These are phyloP conservation scores for Eurystomus glaucurus DNA, from an alignment of 2,797 vertebrate genomes.

Conservation along the genomic window DNA sequence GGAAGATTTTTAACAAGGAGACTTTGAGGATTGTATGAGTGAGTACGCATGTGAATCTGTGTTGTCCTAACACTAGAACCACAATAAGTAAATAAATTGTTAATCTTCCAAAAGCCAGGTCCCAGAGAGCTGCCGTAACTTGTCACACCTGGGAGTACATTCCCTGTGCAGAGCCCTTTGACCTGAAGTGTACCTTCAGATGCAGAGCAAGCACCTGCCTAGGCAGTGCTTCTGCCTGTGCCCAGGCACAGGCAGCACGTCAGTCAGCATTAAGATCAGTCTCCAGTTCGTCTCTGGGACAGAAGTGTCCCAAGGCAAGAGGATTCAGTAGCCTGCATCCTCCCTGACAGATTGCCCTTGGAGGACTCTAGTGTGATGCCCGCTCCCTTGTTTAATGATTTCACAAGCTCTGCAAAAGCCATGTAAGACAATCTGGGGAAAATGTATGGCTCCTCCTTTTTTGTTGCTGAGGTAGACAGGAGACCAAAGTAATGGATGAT, in stretches of 20 bases:
- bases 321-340: neutral
- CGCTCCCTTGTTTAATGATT: neutral
- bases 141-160: neutral
- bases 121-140: neutral
- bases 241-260: accelerated
- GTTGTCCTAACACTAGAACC: neutral
- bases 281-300: neutral
- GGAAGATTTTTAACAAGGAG: neutral
- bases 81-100: accelerated
- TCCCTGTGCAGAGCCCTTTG: neutral
- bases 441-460: neutral
- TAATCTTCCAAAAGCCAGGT: neutral
- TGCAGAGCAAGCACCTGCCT: neutral
- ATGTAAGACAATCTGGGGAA: neutral
- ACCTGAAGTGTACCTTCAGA: accelerated
- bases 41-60: neutral
- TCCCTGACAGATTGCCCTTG: accelerated
- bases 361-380: neutral
- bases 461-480: neutral
- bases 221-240: neutral
- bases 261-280: accelerated
- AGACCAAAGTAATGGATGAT: neutral
- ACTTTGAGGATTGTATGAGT: neutral
- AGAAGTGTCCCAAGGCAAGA: neutral
- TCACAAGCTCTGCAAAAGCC: neutral